Conservation (phyloP, 2,797 vertebrate species). For the Onychomys arenicola region DNA sequence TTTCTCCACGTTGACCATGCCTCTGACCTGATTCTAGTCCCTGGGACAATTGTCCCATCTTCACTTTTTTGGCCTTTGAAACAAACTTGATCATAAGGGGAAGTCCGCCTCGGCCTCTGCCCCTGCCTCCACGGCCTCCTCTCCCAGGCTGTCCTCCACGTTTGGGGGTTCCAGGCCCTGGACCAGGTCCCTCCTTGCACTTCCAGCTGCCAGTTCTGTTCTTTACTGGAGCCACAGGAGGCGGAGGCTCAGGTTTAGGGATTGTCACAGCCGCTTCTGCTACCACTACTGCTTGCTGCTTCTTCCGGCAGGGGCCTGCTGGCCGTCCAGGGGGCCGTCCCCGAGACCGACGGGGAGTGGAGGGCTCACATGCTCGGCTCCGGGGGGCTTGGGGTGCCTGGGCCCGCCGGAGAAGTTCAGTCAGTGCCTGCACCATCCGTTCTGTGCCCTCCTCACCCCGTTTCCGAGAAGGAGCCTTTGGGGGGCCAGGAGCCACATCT, state of each 20-base stretch:
- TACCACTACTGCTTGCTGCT: conserved; percentile 71
- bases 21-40: conserved; percentile 92
- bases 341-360: conserved; percentile 78
- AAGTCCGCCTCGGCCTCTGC: conserved; percentile 87
- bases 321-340: conserved; percentile 85
- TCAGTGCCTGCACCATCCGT: conserved; percentile 87
- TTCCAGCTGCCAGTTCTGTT: conserved; percentile 86
- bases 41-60: conserved; percentile 89
- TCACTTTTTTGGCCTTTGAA: conserved; percentile 90
- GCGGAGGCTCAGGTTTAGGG: conserved; percentile 79
- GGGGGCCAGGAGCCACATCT: conserved; percentile 70
- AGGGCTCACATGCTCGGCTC: conserved; percentile 75
- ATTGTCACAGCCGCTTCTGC: conserved; percentile 84
- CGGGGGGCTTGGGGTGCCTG: conserved; percentile 74
- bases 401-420: conserved; percentile 83
- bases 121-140: conserved; percentile 87
- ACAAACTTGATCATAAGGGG: conserved; percentile 90
- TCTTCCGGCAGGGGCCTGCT: conserved; percentile 85
- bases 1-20: conserved; percentile 84
- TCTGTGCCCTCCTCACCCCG: conserved; percentile 88
- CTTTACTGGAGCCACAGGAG: conserved; percentile 83
- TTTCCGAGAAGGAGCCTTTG: conserved; percentile 79
- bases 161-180: conserved; percentile 80
- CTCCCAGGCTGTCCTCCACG: conserved; percentile 85
- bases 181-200: conserved; percentile 82